phyloP scores from a whole-genome alignment of 2,888 invertebrate genomes.

The Scaptomyza cyrtandrae region DNA sequence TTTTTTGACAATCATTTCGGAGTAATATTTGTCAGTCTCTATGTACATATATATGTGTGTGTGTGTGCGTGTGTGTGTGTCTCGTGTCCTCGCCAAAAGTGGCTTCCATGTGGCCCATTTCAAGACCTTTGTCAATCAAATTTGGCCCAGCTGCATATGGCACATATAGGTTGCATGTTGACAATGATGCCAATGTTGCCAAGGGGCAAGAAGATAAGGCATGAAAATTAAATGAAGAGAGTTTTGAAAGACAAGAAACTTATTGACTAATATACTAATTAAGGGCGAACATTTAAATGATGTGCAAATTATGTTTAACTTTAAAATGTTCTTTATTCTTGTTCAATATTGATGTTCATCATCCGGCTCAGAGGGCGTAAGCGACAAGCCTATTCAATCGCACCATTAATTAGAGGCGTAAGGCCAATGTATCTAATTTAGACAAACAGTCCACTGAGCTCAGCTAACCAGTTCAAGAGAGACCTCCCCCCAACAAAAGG shows the following conservation, averaged over 20 bases:
- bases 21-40: conserved; percentile 44
- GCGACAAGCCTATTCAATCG: conserved; percentile 52
- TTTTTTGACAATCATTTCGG: conserved; percentile 60
- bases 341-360: conserved; percentile 21
- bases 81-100: conserved; percentile 1
- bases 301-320: neutral
- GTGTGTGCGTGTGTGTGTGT: neutral
- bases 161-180: conserved; percentile 10
- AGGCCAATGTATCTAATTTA: conserved; percentile 50
- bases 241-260: neutral
- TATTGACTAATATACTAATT: neutral
- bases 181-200: neutral
- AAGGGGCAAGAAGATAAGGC: neutral
- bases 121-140: conserved; percentile 65
- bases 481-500: neutral
- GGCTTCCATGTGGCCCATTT: conserved; percentile 31
- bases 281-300: neutral
- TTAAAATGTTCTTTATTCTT: neutral
- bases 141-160: conserved; percentile 23
- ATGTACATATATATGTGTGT: neutral
- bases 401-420: conserved; percentile 68
- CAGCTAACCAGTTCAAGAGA: conserved; percentile 16
- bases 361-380: conserved; percentile 28
- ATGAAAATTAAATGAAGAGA: neutral
- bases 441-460: conserved; percentile 37